Percentiles rank a stretch among this genome's conserved stretches.
These are phyloP conservation scores for Mustela lutreola DNA, from an alignment of 2,113 vertebrate species.

Conservation along the genomic window DNA sequence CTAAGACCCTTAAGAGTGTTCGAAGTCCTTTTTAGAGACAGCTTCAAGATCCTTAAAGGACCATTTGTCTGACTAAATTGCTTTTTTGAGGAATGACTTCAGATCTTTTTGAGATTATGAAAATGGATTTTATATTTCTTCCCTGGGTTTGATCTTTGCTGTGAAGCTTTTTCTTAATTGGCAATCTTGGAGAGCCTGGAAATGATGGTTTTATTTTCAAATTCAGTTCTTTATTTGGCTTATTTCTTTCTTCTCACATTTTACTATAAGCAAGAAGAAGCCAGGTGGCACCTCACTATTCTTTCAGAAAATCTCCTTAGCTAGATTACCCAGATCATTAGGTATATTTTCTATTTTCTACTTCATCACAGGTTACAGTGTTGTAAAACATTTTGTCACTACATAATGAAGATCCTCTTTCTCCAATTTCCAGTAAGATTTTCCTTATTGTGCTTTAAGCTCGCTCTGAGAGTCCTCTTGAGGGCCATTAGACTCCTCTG, in stretches of 20 bases:
- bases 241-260: slow-evolving; percentile 43
- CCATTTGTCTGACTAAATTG: background rate
- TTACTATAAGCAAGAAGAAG: background rate
- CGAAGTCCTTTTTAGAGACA: background rate
- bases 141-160: slow-evolving; percentile 11
- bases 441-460: background rate
- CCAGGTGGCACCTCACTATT: background rate
- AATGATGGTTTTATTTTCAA: slow-evolving; percentile 37
- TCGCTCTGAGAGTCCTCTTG: background rate
- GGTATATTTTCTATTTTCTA: slow-evolving; percentile 17
- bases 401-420: background rate
- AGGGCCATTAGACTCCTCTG: background rate
- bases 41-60: background rate
- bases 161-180: slow-evolving; percentile 23
- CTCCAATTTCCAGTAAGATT: background rate
- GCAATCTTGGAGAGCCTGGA: background rate
- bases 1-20: slow-evolving; percentile 4
- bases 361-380: background rate
- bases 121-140: background rate
- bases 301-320: slow-evolving; percentile 12
- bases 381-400: slow-evolving; percentile 20
- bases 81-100: background rate
- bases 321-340: background rate
- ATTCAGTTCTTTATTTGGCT: background rate
- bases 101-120: slow-evolving; percentile 25